Conservation (phyloP, 2,888 invertebrate genomes). For the Oscheius sp. region DNA sequence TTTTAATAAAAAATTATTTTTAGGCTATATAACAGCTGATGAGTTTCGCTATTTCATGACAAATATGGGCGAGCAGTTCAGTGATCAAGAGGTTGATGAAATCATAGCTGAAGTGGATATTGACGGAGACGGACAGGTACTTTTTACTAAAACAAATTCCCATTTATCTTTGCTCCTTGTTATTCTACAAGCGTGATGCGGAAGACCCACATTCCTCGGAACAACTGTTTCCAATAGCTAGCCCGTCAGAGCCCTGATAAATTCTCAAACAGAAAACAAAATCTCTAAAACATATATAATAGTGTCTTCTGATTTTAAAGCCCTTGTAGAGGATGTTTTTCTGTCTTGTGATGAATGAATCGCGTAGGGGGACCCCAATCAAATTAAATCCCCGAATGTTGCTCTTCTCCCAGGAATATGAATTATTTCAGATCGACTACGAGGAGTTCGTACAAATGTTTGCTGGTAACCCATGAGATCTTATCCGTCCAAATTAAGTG, state of each 20-base stretch:
- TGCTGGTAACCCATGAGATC: slow-evolving; percentile 20
- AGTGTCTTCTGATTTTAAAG: background rate
- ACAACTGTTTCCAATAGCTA: slow-evolving; percentile 31
- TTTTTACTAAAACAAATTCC: background rate
- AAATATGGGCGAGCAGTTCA: slow-evolving; percentile 73
- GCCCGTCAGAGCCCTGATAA: slow-evolving; percentile 4
- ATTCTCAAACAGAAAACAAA: slow-evolving; percentile 12
- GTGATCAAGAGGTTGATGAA: slow-evolving; percentile 73
- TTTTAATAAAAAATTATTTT: background rate
- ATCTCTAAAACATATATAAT: slow-evolving; percentile 1
- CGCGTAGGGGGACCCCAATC: background rate
- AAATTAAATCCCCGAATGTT: slow-evolving; percentile 7
- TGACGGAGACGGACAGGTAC: slow-evolving; percentile 70
- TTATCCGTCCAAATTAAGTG: background rate
- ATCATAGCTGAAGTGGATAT: slow-evolving; percentile 73
- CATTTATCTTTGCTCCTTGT: background rate
- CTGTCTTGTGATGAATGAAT: background rate
- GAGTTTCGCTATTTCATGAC: slow-evolving; percentile 73
- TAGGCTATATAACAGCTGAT: slow-evolving; percentile 49
- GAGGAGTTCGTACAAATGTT: slow-evolving; percentile 69
- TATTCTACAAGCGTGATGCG: slow-evolving; percentile 7
- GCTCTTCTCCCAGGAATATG: background rate
- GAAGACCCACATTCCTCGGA: slow-evolving; percentile 16
- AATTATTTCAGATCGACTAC: slow-evolving; percentile 69
- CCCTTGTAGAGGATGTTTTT: too few relatives aligned